These are phyloP conservation scores for Bovichtus variegatus DNA, from an alignment of 2,797 vertebrate species.

Conservation along the genomic window DNA sequence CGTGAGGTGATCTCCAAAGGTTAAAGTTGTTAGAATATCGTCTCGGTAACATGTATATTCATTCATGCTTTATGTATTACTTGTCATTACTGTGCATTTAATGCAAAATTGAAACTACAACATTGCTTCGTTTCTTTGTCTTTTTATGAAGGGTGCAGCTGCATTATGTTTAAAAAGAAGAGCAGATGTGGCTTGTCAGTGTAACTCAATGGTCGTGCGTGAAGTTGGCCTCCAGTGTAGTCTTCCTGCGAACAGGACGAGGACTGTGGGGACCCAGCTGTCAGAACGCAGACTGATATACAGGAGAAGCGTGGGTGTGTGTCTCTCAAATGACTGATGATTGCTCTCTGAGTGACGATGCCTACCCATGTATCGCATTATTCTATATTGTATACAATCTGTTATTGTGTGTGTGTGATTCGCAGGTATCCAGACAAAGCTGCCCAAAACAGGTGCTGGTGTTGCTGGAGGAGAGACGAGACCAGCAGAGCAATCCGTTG, in stretches of 20 bases:
- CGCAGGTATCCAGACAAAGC: conserved; percentile 30
- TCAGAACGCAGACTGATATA: background rate
- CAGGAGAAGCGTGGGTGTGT: conserved; percentile 23
- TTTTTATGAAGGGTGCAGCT: conserved; percentile 5
- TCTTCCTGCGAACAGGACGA: background rate
- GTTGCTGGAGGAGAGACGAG: background rate
- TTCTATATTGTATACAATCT: background rate
- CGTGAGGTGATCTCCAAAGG: background rate
- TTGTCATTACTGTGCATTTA: background rate
- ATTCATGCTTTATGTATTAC: background rate
- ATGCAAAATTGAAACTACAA: background rate
- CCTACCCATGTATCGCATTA: background rate
- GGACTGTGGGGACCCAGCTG: conserved; percentile 25
- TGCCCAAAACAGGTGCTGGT: conserved; percentile 18
- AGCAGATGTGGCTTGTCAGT: conserved; percentile 23
- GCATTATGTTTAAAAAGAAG: conserved; percentile 3
- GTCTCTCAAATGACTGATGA: conserved; percentile 4
- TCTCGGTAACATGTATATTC: background rate
- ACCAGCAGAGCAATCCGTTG: background rate
- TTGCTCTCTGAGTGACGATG: background rate
- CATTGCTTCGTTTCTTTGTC: conserved; percentile 8
- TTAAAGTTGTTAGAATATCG: background rate
- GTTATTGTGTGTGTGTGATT: conserved; percentile 6
- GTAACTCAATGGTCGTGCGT: background rate
- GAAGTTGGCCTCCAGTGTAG: conserved; percentile 1